These are phyloP conservation scores for Athrips mouffetella DNA, from an alignment of 2,888 invertebrate species.

Conservation along the genomic window DNA sequence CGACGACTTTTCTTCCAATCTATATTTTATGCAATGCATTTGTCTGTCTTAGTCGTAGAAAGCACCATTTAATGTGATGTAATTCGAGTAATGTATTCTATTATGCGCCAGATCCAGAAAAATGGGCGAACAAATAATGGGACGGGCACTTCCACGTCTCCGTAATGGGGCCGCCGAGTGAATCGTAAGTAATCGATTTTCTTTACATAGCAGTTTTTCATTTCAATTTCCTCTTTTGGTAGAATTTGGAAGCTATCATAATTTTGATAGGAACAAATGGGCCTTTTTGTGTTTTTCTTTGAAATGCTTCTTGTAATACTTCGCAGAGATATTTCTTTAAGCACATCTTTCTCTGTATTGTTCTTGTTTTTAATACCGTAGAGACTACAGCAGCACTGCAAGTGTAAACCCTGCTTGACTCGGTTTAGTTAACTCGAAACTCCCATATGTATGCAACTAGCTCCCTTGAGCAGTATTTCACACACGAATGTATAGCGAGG, in stretches of 20 bases:
- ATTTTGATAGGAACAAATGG: constrained; percentile 27
- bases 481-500: too few species aligned
- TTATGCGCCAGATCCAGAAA: constrained; percentile 23
- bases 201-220: constrained; percentile 19
- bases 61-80: constrained; percentile 22
- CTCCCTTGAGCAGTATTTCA: too few species aligned
- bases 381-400: too few species aligned
- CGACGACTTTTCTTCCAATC: neutral
- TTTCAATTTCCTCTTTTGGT: constrained; percentile 9
- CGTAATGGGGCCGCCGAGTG: constrained; percentile 40
- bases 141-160: constrained; percentile 32
- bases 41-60: constrained; percentile 9
- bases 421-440: too few species aligned
- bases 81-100: constrained; percentile 26
- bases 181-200: constrained; percentile 34
- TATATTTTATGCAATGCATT: constrained; percentile 4
- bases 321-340: too few species aligned
- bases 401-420: too few species aligned
- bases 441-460: too few species aligned
- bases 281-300: too few species aligned
- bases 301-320: too few species aligned
- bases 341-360: too few species aligned
- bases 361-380: too few species aligned
- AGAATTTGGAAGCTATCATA: constrained; percentile 19
- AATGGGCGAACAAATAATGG: constrained; percentile 30